Conservation (phyloP, 2,113 vertebrate genomes). For the Uria aalge region DNA sequence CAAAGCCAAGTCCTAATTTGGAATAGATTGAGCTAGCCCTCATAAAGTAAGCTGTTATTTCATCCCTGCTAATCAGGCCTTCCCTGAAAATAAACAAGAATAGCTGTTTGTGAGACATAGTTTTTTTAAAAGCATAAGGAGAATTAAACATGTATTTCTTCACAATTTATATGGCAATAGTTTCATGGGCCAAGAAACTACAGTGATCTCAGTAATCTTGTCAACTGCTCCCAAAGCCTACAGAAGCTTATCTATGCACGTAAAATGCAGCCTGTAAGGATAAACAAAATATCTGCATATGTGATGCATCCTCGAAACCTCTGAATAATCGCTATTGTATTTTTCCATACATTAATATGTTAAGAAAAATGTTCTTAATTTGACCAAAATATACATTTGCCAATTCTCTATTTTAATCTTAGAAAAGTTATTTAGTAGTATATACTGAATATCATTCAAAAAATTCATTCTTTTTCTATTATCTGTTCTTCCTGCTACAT, state of each 20-base stretch:
- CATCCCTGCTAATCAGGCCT: constrained; percentile 90
- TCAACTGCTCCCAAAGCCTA: not conserved
- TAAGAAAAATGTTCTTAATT: not conserved
- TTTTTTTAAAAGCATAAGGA: not conserved
- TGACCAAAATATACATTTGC: not conserved
- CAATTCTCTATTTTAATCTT: not conserved
- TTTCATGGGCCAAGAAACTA: not conserved
- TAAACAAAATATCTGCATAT: not conserved
- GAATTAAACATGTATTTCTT: not conserved
- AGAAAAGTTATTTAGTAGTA: not conserved
- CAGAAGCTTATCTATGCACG: not conserved
- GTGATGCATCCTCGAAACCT: not conserved
- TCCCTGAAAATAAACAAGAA: constrained; percentile 75
- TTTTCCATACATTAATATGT: not conserved
- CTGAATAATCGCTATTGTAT: not conserved
- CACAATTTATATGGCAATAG: not conserved
- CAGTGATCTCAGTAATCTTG: not conserved
- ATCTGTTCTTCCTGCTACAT: not conserved
- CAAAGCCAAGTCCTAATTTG: constrained; percentile 91
- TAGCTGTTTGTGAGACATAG: not conserved
- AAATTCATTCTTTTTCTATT: not conserved
- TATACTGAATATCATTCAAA: not conserved
- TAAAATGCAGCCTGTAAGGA: not conserved
- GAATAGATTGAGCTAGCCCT: constrained; percentile 94
- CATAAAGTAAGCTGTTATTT: constrained; percentile 97